phyloP scores from a whole-genome alignment of 2,113 vertebrate species.

The Paraplagusia blochii region DNA sequence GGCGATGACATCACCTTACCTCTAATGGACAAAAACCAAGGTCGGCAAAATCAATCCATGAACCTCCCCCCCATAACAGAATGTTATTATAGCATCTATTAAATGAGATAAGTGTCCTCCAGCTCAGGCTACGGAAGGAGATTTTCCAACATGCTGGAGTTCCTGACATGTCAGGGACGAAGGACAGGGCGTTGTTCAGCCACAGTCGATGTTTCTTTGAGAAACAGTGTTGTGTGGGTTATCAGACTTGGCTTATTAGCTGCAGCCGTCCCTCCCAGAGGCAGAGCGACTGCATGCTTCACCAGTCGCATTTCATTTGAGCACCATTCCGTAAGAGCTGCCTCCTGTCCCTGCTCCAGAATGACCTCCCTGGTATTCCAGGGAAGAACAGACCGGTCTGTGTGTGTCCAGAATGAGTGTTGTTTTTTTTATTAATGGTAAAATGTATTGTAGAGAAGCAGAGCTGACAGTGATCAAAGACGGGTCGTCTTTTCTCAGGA shows the following conservation, averaged over 20 bases:
- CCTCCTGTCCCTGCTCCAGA: slow-evolving; percentile 13
- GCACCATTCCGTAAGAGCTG: slow-evolving; percentile 29
- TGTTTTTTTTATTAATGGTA: too few species aligned
- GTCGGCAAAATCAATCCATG: slow-evolving; percentile 66
- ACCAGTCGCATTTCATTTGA: slow-evolving; percentile 51
- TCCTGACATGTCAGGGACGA: slow-evolving; percentile 39
- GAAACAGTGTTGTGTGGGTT: slow-evolving; percentile 48
- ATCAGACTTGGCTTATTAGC: slow-evolving; percentile 52
- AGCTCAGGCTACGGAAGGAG: background rate
- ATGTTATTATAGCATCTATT: slow-evolving; percentile 24
- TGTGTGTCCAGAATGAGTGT: background rate
- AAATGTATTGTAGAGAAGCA: background rate
- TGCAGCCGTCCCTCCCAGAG: slow-evolving; percentile 42
- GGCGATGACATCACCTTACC: slow-evolving; percentile 95
- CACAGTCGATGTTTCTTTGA: slow-evolving; percentile 28
- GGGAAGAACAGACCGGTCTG: too few species aligned
- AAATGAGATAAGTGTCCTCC: slow-evolving; percentile 39
- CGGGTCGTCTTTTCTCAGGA: background rate
- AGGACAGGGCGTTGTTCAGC: slow-evolving; percentile 23
- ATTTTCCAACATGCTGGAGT: slow-evolving; percentile 15
- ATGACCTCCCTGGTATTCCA: slow-evolving; percentile 23
- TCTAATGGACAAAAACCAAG: slow-evolving; percentile 92
- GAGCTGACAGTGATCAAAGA: background rate
- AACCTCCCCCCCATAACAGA: slow-evolving; percentile 24
- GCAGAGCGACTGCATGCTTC: slow-evolving; percentile 49